phyloP scores from a whole-genome alignment of 1,140 invertebrate species.

The Scaptomyza graminum region DNA sequence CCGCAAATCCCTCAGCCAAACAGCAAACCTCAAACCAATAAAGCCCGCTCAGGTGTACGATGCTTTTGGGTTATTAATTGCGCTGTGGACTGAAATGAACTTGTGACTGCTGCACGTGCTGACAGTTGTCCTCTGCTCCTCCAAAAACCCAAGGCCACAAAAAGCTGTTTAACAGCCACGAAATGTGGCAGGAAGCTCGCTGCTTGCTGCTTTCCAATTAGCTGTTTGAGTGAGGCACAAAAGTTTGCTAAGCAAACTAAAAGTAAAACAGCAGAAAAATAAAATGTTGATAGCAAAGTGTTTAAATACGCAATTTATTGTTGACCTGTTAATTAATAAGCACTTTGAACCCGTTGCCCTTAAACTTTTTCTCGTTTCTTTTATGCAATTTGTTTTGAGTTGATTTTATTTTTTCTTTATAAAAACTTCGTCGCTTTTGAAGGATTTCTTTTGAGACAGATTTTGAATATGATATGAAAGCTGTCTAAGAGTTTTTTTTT shows the following conservation, averaged over 20 bases:
- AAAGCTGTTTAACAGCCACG: slow-evolving; percentile 26
- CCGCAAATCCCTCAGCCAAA: not conserved
- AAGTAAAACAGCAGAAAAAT: slow-evolving; percentile 1
- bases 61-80: slow-evolving; percentile 62
- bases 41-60: slow-evolving; percentile 17
- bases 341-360: slow-evolving; percentile 23
- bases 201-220: slow-evolving; percentile 54
- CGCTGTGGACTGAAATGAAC: slow-evolving; percentile 33
- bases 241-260: slow-evolving; percentile 26
- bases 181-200: not conserved
- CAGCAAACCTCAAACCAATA: not conserved
- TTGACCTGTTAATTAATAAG: slow-evolving; percentile 67
- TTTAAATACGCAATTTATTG: slow-evolving; percentile 48
- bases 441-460: slow-evolving; percentile 45
- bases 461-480: slow-evolving; percentile 44
- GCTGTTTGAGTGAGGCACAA: slow-evolving; percentile 7
- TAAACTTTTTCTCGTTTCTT: slow-evolving; percentile 8
- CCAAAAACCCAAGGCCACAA: slow-evolving; percentile 35
- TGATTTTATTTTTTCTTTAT: slow-evolving; percentile 76
- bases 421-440: slow-evolving; percentile 41
- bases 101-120: slow-evolving; percentile 60
- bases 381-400: slow-evolving; percentile 54
- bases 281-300: slow-evolving; percentile 13
- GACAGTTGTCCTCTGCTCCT: slow-evolving; percentile 18
- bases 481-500: too few relatives aligned